Conservation (phyloP, 2,113 vertebrate species). For the Ceyx margarethae region DNA sequence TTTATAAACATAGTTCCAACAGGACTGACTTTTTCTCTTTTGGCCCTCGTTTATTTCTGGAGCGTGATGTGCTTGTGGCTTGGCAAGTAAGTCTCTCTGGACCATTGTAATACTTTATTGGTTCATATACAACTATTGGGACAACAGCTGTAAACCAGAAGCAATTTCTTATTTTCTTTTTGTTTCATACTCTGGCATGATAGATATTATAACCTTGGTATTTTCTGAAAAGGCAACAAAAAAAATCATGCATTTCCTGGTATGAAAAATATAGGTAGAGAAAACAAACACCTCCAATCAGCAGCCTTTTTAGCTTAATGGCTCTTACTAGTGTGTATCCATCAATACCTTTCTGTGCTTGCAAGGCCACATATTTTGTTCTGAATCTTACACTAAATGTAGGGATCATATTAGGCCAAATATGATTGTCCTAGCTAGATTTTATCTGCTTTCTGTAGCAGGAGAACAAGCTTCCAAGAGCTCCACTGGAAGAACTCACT, state of each 20-base stretch:
- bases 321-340: neutral
- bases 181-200: constrained; percentile 23
- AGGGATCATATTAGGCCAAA: constrained; percentile 35
- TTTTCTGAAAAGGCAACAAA: constrained; percentile 39
- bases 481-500: neutral
- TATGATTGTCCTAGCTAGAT: constrained; percentile 33
- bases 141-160: constrained; percentile 62
- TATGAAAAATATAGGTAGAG: constrained; percentile 19
- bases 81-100: constrained; percentile 40
- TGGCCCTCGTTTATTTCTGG: constrained; percentile 43
- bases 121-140: constrained; percentile 30
- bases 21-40: constrained; percentile 9
- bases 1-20: neutral
- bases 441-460: constrained; percentile 24
- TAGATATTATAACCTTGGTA: constrained; percentile 8
- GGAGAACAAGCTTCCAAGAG: constrained; percentile 10
- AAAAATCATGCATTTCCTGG: constrained; percentile 19
- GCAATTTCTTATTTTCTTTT: constrained; percentile 32
- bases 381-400: neutral
- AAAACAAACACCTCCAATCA: constrained; percentile 35
- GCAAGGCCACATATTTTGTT: constrained; percentile 18
- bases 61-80: constrained; percentile 52
- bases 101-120: constrained; percentile 39
- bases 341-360: constrained; percentile 18
- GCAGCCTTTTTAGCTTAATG: neutral